Conservation (phyloP, 2,113 vertebrate genomes). For the Chaetodon trifascialis region DNA sequence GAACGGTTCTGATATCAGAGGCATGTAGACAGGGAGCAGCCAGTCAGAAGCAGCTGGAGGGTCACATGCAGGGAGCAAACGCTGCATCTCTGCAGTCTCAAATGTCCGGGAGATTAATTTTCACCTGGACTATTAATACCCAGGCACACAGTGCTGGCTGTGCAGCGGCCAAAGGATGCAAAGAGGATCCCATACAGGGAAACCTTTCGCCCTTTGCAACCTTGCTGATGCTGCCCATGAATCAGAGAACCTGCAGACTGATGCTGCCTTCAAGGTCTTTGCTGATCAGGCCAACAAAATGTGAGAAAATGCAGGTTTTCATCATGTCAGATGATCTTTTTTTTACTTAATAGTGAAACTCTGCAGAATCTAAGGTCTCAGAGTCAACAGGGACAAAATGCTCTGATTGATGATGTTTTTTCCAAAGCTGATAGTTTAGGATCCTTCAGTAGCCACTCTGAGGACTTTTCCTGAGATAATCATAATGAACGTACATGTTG, state of each 20-base stretch:
- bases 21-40: not conserved
- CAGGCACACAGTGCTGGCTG: conserved; percentile 20
- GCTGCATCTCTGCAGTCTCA: conserved; percentile 4
- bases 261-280: conserved; percentile 24
- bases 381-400: not conserved
- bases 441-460: too few relatives aligned
- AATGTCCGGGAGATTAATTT: conserved; percentile 62
- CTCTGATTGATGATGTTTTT: not conserved
- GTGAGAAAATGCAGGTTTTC: not conserved
- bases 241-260: not conserved
- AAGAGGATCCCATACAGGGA: conserved; percentile 38
- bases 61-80: not conserved
- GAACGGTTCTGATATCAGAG: not conserved
- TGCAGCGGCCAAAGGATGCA: conserved; percentile 15
- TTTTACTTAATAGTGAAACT: not conserved
- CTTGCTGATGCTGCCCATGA: conserved; percentile 30
- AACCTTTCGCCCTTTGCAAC: conserved; percentile 25
- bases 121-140: conserved; percentile 64
- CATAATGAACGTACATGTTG: not conserved
- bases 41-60: not conserved
- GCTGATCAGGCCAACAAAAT: not conserved
- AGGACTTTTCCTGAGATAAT: not conserved
- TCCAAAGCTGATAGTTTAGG: not conserved
- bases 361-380: not conserved
- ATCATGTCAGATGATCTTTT: not conserved